phyloP scores from a whole-genome alignment of 2,888 invertebrate genomes.

The Hyposoter dolosus region DNA sequence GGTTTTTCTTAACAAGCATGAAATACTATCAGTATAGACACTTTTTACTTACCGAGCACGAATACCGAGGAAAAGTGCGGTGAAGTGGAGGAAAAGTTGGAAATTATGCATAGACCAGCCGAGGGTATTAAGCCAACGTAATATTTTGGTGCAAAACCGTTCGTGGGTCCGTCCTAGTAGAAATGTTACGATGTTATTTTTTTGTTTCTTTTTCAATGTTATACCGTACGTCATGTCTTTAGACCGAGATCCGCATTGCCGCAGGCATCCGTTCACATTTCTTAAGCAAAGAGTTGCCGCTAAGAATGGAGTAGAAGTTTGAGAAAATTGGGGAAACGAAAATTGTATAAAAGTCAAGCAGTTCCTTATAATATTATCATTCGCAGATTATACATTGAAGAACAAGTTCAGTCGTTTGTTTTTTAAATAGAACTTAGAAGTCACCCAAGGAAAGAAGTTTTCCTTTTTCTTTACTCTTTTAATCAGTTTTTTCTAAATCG shows the following conservation, averaged over 20 bases:
- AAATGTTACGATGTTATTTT: background rate
- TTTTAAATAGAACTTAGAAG: background rate
- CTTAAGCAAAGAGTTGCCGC: background rate
- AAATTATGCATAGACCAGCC: constrained; percentile 41
- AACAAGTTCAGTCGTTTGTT: background rate
- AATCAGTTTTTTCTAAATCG: background rate
- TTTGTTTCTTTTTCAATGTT: background rate
- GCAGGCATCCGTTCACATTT: constrained; percentile 36
- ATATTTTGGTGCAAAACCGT: constrained; percentile 34
- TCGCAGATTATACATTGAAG: background rate
- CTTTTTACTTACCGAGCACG: background rate
- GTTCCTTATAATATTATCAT: background rate
- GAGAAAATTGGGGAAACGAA: background rate
- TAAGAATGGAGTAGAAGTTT: background rate
- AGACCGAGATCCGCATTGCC: constrained; percentile 40
- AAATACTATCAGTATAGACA: constrained; percentile 10
- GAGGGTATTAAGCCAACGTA: constrained; percentile 35
- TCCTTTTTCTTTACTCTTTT: background rate
- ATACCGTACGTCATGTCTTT: constrained; percentile 28
- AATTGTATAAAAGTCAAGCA: background rate
- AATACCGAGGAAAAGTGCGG: background rate
- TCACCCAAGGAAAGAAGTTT: too few relatives aligned
- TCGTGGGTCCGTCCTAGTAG: constrained; percentile 18
- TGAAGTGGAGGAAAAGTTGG: constrained; percentile 39
- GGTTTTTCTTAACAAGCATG: background rate